Base-by-base conservation (phyloP, 1,140 invertebrate species). In the Anastrepha ludens region DNA sequence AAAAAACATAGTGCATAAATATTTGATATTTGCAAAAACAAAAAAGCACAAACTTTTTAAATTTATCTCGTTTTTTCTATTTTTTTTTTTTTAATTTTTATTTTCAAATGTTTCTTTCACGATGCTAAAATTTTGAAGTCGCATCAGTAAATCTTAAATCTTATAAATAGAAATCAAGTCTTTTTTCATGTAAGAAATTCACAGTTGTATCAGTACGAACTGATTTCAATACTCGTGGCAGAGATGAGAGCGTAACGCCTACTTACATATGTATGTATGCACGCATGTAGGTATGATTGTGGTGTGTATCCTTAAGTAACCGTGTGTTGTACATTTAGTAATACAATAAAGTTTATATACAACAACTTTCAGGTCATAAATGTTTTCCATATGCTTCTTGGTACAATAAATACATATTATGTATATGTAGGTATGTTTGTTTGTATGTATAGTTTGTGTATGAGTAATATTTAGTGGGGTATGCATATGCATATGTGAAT, bases 81-180 rank as follows among this genome's bases (percentile, higher is more conserved):
- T 62, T 62, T 62, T 15, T 62, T 13, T 62, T 8, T 62, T 62
- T 62, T 62, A 1, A 6, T 62, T 62, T 67, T 67, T 29, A 39
- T 8, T n/a, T 7, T 41, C 47, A 50, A 6, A 15, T 70, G 29
- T 20, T 29, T 13, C 13, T 62, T 62, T 50, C 2, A 3, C 70
- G 41, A 86, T 86, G 55, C 55, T 86, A 50, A 81, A 81, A 2
- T 81, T 81, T 81, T 81, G 6, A 3, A 9, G 44, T 81, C 47
- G n/a, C 7, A 15, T 78, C n/a, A n/a, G 47, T 81, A 81, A 29
- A 20, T 81, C 47, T 55, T 81, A 81, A 81, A 81, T 81, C 58
- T 86, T 86, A 86, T 39, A 62, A 86, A 86, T 86, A 86, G 62
- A 86, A 86, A 86, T 86, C 85, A 86, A 86, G 58, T 86, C 85